These are phyloP conservation scores for Alligator sinensis DNA, from an alignment of 2,113 vertebrate species.

Conservation along the genomic window DNA sequence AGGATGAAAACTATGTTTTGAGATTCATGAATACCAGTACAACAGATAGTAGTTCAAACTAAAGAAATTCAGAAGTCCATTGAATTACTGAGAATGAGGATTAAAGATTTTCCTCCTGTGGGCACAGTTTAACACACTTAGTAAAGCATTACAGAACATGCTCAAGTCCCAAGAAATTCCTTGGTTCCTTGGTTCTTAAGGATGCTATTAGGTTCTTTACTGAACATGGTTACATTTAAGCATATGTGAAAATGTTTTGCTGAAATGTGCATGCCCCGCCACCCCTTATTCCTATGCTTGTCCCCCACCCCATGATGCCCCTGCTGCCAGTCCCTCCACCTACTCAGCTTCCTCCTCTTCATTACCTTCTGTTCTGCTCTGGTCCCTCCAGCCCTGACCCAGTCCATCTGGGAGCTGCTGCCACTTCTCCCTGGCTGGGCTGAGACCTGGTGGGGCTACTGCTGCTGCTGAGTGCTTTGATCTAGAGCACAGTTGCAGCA, in stretches of 20 bases:
- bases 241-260: neutral
- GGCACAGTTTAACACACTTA: neutral
- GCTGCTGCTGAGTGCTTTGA: too few species aligned
- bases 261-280: neutral
- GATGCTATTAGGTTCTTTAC: neutral
- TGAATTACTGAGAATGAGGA: neutral
- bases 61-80: neutral
- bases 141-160: neutral
- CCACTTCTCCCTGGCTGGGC: too few species aligned
- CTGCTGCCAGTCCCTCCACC: too few species aligned
- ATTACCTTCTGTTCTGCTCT: too few species aligned
- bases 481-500: too few species aligned
- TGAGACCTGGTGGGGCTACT: too few species aligned
- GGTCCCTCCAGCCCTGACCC: too few species aligned
- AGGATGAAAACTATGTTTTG: rapidly evolving
- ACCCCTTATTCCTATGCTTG: too few species aligned
- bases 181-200: neutral
- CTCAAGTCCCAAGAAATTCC: neutral
- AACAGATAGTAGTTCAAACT: neutral
- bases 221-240: neutral
- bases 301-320: too few species aligned
- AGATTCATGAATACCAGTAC: neutral
- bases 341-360: too few species aligned
- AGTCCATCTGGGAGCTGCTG: too few species aligned
- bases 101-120: neutral